Evolutionary conservation across 2,797 vertebrate species (phyloP).

Genomic region (Platalea minor): DNA sequence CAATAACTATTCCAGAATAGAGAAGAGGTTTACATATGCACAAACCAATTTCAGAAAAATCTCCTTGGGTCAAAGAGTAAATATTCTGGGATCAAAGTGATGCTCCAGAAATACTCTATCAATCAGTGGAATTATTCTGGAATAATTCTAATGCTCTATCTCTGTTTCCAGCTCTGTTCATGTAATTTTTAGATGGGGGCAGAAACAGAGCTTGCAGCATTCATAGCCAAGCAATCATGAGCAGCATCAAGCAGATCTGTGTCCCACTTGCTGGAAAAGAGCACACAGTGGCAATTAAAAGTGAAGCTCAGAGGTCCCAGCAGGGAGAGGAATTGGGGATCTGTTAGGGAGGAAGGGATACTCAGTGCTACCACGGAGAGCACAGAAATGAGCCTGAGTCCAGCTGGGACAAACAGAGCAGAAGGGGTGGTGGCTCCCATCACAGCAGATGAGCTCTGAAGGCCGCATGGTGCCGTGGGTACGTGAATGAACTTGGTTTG

Average conservation of each 20-base stretch:
- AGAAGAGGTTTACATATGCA: neutral
- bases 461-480: fast-evolving
- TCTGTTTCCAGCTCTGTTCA: neutral
- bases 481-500: neutral
- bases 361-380: neutral
- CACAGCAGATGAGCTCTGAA: neutral
- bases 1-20: neutral
- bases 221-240: neutral
- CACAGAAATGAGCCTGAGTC: neutral
- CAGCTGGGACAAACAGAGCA: neutral
- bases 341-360: neutral
- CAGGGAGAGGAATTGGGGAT: neutral
- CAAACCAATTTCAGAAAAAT: neutral
- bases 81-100: neutral
- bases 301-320: neutral
- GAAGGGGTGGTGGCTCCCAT: neutral
- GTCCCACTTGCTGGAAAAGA: neutral
- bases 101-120: neutral
- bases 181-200: neutral
- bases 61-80: neutral
- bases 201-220: neutral
- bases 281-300: neutral
- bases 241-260: neutral
- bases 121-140: neutral
- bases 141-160: neutral